Evolutionary conservation across 92 coral and sea anemone species (phyloP).

Genomic region (Paramuricea clavata): DNA sequence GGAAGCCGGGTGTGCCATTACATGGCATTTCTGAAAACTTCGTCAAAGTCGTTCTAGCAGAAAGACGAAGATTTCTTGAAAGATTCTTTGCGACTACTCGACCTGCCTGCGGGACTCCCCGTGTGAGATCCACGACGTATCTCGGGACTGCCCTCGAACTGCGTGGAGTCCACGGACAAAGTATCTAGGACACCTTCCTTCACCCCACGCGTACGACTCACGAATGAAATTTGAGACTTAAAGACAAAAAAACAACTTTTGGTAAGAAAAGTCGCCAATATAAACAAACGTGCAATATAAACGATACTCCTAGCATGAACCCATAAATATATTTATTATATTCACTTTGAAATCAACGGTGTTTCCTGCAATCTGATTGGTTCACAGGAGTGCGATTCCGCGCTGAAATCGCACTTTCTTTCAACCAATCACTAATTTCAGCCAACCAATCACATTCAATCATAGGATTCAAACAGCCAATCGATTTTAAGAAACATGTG

Average conservation of each 20-base stretch:
- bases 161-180: constrained; percentile 23
- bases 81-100: background rate
- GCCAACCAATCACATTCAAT: no score
- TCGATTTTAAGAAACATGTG: no score
- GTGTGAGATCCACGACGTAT: constrained; percentile 10
- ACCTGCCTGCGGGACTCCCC: background rate
- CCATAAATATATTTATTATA: no score
- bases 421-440: no score
- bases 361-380: no score
- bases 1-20: background rate
- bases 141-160: constrained; percentile 3
- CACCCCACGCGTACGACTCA: constrained; percentile 45
- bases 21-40: background rate
- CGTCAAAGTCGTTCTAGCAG: background rate
- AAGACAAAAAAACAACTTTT: background rate
- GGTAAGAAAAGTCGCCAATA: background rate
- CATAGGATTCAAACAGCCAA: no score
- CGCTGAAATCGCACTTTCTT: no score
- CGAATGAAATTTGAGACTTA: constrained; percentile 49
- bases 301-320: no score
- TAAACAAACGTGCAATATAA: no score
- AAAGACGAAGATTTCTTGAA: constrained; percentile 15
- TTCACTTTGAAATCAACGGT: no score
- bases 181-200: constrained; percentile 14
- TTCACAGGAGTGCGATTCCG: no score